Base-by-base conservation (phyloP, 2,113 vertebrate species). In the Petromus typicus region DNA sequence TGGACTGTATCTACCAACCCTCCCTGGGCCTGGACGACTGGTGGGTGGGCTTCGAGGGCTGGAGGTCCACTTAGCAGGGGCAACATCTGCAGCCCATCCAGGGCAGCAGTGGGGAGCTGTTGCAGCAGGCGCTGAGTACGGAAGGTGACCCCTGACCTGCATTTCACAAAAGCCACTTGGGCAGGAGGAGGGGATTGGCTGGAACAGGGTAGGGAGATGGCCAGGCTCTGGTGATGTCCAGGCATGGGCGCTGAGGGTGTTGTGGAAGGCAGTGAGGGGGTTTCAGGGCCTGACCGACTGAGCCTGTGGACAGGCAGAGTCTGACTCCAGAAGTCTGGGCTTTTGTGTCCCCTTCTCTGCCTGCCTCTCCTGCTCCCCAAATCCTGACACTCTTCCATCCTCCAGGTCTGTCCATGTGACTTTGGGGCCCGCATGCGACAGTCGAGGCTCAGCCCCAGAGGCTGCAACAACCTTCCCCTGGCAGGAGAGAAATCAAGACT, bases 401-500 rank as follows among this genome's bases (percentile, higher is more conserved):
- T 25, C 43, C 43, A 40, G 22, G 71, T 12, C 69, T 25, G 69
- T 75, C 8, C 0, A 0, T 20, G 22, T 27, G 3, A 17, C 37
- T 82, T 82, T 34, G 51, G 22, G 63, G 22, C 12, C 76, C 22
- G 11, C 8, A 61, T 22, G 17, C 16, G 32, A 87, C 12, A 64
- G 37, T 18, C 10, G 4, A 20, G 32, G 5, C 12, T 12, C 17
- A 30, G 22, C 22, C n/a, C 17, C 16, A 0, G 48, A 56, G 85
- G 54, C 76, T 12, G 5, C 51, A 1, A 2, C 1, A 2, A 30
- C 2, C 16, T 27, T 71, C 48, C 78, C 83, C 75, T 17, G 82
- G 86, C 48, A 43, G 48, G 43, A 95, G 86, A 94, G 82, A 92
- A 83, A 94, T 95, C 90, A 91, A 90, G 94, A 78, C 27, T 79